phyloP scores from a whole-genome alignment of 2,888 invertebrate species.

The Ormyrus thymus region DNA sequence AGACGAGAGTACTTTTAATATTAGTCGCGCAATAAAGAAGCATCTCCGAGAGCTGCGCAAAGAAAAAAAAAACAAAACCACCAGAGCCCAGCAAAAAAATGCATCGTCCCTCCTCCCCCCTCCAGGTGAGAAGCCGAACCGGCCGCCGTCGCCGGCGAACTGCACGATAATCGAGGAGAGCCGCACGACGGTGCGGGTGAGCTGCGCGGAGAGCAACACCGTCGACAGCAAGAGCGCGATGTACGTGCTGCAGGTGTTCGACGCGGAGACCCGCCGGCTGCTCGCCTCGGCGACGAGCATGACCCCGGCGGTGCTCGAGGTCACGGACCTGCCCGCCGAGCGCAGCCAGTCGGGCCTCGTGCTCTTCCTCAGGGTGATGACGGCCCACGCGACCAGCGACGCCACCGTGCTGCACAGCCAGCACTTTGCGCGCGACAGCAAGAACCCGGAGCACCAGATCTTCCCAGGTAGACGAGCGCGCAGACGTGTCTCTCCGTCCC shows the following conservation, averaged over 20 bases:
- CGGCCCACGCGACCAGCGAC: slow-evolving; percentile 76
- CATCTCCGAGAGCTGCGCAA: too few relatives aligned
- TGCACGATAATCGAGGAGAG: slow-evolving; percentile 76
- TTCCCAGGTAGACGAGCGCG: slow-evolving; percentile 71
- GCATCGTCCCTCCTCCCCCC: not conserved
- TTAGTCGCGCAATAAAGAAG: too few relatives aligned
- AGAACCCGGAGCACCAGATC: slow-evolving; percentile 70
- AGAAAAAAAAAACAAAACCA: not conserved
- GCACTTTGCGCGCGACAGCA: slow-evolving; percentile 69
- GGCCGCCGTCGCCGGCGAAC: slow-evolving; percentile 77
- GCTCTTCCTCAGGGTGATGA: slow-evolving; percentile 76
- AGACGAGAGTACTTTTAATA: too few relatives aligned
- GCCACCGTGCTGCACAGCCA: slow-evolving; percentile 76
- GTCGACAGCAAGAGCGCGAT: slow-evolving; percentile 71
- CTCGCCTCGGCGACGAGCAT: slow-evolving; percentile 76
- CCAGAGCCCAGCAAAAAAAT: not conserved
- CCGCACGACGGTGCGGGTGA: slow-evolving; percentile 74
- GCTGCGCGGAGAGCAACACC: slow-evolving; percentile 75
- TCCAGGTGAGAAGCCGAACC: slow-evolving; percentile 69
- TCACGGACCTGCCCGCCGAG: slow-evolving; percentile 75
- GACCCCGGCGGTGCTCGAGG: slow-evolving; percentile 75
- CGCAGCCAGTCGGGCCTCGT: slow-evolving; percentile 72
- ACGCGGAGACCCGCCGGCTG: slow-evolving; percentile 76
- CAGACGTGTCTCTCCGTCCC: slow-evolving; percentile 52
- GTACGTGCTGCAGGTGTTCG: slow-evolving; percentile 77